A percentile compares a stretch with the other conserved stretches of the same genome.
phyloP scores from a whole-genome alignment of 2,797 vertebrate species.

The Acropternis orthonyx region DNA sequence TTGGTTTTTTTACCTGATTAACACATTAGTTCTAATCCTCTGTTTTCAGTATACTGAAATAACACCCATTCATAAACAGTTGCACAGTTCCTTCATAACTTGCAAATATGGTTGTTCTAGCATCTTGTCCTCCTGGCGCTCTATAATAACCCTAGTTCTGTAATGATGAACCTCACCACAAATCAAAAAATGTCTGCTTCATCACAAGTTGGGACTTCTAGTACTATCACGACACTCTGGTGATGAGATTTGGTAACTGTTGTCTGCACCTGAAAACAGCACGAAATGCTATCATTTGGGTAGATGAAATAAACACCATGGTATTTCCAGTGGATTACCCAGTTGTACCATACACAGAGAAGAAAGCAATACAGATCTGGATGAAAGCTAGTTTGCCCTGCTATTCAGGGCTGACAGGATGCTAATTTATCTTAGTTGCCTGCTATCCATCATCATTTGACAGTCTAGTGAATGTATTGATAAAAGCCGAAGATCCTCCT shows the following conservation, averaged over 20 bases:
- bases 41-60: neutral
- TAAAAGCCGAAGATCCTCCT: constrained; percentile 29
- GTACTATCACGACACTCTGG: neutral
- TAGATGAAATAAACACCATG: neutral
- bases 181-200: neutral
- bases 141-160: neutral
- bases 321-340: neutral
- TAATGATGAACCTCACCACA: neutral
- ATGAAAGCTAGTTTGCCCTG: constrained; percentile 7
- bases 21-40: neutral
- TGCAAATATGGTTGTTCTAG: neutral
- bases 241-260: neutral
- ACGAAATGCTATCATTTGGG: neutral
- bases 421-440: constrained; percentile 59
- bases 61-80: neutral
- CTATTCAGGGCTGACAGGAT: constrained; percentile 52
- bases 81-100: neutral
- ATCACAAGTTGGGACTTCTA: neutral
- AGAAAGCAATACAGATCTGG: neutral
- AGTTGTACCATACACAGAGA: neutral
- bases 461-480: constrained; percentile 29
- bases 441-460: constrained; percentile 61
- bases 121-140: neutral
- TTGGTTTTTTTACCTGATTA: neutral
- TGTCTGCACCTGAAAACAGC: neutral